These are phyloP conservation scores for Neopelma chrysocephalum DNA, from an alignment of 2,797 vertebrate species.

Conservation along the genomic window DNA sequence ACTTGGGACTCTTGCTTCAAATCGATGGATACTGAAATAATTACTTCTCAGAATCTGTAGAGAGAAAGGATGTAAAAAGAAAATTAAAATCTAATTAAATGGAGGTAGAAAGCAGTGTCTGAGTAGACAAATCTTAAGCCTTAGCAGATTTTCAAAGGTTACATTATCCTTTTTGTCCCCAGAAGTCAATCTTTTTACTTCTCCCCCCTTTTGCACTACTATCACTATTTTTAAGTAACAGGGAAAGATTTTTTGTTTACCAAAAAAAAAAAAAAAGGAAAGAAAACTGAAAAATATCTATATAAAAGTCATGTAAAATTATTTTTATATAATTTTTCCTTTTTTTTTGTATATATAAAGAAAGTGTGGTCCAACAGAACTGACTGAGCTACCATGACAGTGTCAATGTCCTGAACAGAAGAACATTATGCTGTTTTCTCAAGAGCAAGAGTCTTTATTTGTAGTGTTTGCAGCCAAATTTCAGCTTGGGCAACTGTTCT, in stretches of 20 bases:
- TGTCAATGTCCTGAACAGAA: background rate
- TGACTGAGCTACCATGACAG: background rate
- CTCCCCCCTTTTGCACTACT: background rate
- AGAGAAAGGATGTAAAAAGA: conserved; percentile 66
- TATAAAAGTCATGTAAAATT: background rate
- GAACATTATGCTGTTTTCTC: background rate
- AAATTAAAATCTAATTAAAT: conserved; percentile 77
- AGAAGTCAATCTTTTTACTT: background rate
- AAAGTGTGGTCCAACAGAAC: background rate
- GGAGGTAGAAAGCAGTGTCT: conserved; percentile 44
- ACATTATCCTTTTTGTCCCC: conserved; percentile 37
- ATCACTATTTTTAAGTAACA: background rate
- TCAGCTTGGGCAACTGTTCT: background rate
- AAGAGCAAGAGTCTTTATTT: background rate
- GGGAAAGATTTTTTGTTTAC: background rate
- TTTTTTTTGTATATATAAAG: background rate
- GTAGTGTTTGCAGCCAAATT: background rate
- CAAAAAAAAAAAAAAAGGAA: background rate
- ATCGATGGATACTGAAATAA: conserved; percentile 70
- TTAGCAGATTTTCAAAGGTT: conserved; percentile 68
- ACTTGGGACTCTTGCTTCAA: conserved; percentile 63
- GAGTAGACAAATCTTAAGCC: conserved; percentile 59
- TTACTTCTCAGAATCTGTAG: conserved; percentile 66
- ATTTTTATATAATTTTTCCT: background rate
- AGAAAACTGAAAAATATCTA: background rate